phyloP scores from a whole-genome alignment of 1,140 invertebrate species.

The Drosophila sechellia region DNA sequence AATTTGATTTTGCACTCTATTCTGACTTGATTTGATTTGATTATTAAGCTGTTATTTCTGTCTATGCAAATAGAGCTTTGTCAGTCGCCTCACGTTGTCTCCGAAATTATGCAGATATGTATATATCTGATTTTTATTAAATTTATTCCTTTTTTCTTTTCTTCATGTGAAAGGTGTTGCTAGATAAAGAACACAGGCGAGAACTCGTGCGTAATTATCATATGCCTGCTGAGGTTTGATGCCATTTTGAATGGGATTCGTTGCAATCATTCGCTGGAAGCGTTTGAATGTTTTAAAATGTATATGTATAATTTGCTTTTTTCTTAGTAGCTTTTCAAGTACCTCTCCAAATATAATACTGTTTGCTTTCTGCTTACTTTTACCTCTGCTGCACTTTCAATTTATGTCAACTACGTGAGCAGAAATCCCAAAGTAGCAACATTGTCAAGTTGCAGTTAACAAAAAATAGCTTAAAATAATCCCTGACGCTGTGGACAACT shows the following conservation, averaged over 20 bases:
- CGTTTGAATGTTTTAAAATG: neutral
- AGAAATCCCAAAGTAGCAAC: conserved; percentile 22
- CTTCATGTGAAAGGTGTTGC: conserved; percentile 34
- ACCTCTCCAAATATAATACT: conserved; percentile 3
- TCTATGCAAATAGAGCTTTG: conserved; percentile 45
- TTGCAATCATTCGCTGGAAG: conserved; percentile 9
- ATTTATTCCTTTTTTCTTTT: conserved; percentile 52
- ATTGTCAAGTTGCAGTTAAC: conserved; percentile 33
- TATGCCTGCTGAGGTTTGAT: conserved; percentile 19
- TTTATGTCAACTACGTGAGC: conserved; percentile 46
- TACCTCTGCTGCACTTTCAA: conserved; percentile 29
- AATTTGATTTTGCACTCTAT: conserved; percentile 59
- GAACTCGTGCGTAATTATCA: conserved; percentile 53
- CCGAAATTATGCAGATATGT: conserved; percentile 66
- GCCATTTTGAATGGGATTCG: conserved; percentile 8
- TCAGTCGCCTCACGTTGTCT: conserved; percentile 53
- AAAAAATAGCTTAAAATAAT: conserved; percentile 38
- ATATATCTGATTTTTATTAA: conserved; percentile 60
- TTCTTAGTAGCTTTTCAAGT: neutral
- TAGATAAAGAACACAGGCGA: conserved; percentile 24
- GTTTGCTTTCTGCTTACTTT: conserved; percentile 3
- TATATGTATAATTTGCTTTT: neutral
- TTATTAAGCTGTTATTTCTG: conserved; percentile 40
- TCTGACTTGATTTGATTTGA: conserved; percentile 39
- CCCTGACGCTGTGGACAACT: conserved; percentile 34